Evolutionary conservation across 1,140 invertebrate species (phyloP), one percentile per base, ranked within the genome.

Genomic region (Brachionus rotundiformis): DNA sequence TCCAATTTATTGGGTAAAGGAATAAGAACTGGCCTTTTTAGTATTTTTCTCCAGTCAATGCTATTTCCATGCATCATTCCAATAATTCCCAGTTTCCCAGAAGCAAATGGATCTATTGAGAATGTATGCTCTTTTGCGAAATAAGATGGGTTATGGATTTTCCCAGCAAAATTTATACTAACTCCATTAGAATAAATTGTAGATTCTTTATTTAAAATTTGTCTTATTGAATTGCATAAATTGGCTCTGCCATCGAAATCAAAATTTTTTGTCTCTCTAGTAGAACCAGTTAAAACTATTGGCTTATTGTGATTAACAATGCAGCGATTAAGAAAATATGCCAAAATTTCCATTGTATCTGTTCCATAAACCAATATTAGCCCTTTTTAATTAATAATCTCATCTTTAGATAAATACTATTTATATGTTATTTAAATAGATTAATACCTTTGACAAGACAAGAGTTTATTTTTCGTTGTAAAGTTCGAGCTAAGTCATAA

Each of bases 81-180:
- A 25, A 75, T 75, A 25, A 75, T 47, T 39, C 71, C 71, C n/a
- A 2, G 23, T 39, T 47, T 16, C 39, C 71, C 71, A 25, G 31
- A 39, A 1, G 36, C 7, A 47, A 75, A 75, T 47, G 71, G 71
- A 36, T 75, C 71, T 13, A 75, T 47, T 11, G 71, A 39, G 25
- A 75, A 75, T 47, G 71, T 41, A 75, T 75, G 71, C 71, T 75
- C 71, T 75, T 75, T 75, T 25, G 13, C 19, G 25, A 75, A 33
- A 75, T 41, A 75, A 11, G 71, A 25, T n/a, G 71, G 71, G n/a
- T 27, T 75, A 47, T 75, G 71, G 33, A 75, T 75, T 47, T 75
- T 75, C 13, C 41, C 41, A 47, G 71, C 71, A 36, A 75, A 75
- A 75, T 75, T 75, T 7, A 75, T 75, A 3, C 27, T 41, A 2